phyloP scores from a whole-genome alignment of 2,113 vertebrate genomes.

The Paradisaea rubra region DNA sequence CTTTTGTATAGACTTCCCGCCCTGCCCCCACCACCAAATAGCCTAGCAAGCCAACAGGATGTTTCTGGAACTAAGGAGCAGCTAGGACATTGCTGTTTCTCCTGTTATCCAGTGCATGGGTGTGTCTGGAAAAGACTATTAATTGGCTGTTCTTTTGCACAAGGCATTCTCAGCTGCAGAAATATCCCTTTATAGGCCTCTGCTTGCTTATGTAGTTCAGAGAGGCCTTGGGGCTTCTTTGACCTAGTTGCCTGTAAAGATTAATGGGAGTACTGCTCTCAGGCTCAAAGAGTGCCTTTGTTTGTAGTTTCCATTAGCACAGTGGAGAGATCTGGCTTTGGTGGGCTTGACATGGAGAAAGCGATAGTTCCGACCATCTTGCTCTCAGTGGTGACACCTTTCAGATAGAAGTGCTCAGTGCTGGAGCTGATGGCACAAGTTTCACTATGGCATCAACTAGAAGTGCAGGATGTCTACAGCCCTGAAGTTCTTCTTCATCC shows the following conservation, averaged over 20 bases:
- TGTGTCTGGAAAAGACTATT: not conserved
- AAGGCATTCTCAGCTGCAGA: not conserved
- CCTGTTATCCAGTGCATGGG: not conserved
- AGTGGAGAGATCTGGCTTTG: not conserved
- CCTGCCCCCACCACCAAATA: not conserved
- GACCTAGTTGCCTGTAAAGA: conserved; percentile 6
- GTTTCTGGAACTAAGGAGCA: not conserved
- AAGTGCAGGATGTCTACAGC: not conserved
- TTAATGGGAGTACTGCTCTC: not conserved
- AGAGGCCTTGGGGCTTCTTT: conserved; percentile 34
- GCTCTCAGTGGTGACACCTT: not conserved
- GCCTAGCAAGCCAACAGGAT: not conserved
- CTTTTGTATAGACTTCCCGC: not conserved
- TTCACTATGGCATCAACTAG: not conserved
- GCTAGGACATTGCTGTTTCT: not conserved
- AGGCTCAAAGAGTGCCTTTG: conserved; percentile 17
- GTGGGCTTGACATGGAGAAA: not conserved
- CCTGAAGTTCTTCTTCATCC: not conserved
- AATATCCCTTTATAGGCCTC: not conserved
- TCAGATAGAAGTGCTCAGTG: not conserved
- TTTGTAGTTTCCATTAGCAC: not conserved
- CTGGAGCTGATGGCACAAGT: not conserved
- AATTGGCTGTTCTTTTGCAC: not conserved
- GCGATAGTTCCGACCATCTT: not conserved
- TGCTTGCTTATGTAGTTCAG: not conserved